Evolutionary conservation across 2,797 vertebrate genomes (phyloP).

Genomic region (Avahi laniger): DNA sequence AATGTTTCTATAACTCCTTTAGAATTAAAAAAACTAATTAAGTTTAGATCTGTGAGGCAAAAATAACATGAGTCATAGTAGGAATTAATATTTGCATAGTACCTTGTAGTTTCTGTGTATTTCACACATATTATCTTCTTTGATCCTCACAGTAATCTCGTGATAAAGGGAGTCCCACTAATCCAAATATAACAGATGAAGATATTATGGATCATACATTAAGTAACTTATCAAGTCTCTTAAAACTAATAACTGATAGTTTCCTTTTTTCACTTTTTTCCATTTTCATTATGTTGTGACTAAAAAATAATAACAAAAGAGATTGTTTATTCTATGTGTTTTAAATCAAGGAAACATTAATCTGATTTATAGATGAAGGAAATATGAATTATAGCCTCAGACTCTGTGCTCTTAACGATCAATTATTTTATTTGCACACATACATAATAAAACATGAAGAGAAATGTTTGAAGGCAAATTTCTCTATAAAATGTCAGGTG

Average conservation of each 20-base stretch:
- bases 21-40: neutral
- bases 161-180: neutral
- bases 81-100: neutral
- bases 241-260: neutral
- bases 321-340: neutral
- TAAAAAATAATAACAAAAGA: neutral
- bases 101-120: neutral
- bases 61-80: neutral
- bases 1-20: neutral
- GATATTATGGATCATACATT: neutral
- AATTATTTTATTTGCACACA: neutral
- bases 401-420: neutral
- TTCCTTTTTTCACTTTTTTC: neutral
- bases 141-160: neutral
- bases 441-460: neutral
- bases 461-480: neutral
- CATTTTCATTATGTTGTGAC: neutral
- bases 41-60: neutral
- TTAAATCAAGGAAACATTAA: neutral
- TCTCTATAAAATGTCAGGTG: neutral
- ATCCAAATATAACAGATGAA: neutral
- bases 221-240: neutral
- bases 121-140: neutral
- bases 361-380: neutral
- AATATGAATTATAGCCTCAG: neutral